Evolutionary conservation across 2,113 vertebrate species (phyloP), one percentile per base, ranked within the genome.

Genomic region (Columbina picui): DNA sequence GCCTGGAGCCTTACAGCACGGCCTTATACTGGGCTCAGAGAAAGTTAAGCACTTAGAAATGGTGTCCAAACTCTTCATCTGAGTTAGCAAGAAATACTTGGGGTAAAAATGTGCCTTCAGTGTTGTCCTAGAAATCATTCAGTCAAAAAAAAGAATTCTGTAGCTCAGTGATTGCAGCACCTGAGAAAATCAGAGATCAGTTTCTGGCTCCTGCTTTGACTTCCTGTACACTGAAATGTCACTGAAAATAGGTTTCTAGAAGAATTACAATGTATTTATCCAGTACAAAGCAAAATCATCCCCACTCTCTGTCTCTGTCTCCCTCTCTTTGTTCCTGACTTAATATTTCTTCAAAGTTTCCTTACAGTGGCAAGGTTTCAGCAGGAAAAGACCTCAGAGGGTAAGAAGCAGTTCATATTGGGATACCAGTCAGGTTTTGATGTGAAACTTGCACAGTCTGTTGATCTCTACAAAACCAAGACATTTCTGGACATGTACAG

Each of bases 111-210:
- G 2, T 55, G 4, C 20, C 22, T 79, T 87, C 29, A 50, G 7
- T 14, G 21, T 84, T 89, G 9, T 22, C 20, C 10, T 1, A 4
- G 52, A 77, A 87, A 38, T 6, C 12, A 36, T 41, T 67, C 32
- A 82, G 50, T 45, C 41, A 81, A 70, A 61, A 52, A 29, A 1
- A 25, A 7, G 9, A 7, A 52, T 38, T 49, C 49, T 70, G 13
- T 30, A 61, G 18, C 0, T 0, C 20, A 52, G 20, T 23, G 39
- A 18, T 25, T 52, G 23, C 17, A 59, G 36, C 0, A 0, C n/a
- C 69, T 61, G 64, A 53, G 30, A 53, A 2, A 8, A 61, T 32
- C 21, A 57, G 32, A 34, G 29, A 52, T 36, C 10, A 39, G 1
- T 26, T 75, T 91, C 49, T 77, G 20, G 26, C 39, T 89, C 23